Evolutionary conservation across 1,140 invertebrate species (phyloP), one percentile per base, ranked within the genome.

Genomic region (Pseudomyrmex pallidus): DNA sequence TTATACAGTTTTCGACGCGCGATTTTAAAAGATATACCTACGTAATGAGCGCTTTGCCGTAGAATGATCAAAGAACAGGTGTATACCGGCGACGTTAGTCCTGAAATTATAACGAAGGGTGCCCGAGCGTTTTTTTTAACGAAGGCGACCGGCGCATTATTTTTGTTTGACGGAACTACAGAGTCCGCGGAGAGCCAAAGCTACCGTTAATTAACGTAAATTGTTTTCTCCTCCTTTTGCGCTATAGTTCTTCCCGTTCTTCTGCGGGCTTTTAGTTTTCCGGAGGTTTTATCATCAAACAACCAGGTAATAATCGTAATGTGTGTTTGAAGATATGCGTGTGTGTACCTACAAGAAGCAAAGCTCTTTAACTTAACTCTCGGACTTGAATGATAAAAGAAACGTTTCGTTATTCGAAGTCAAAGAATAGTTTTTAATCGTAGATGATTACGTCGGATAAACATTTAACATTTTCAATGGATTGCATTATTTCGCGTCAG

Each of bases 191-290:
- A 7, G 67, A 57, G 82, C 46, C 68, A 91, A 91, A 90, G 90
- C 90, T 87, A 89, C 91, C 89, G 92, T 92, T 92, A 92, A 93
- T 93, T 92, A 92, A 91, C 91, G 91, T 91, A 91, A 92, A 93
- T 93, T 92, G 90, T 91, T 89, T 89, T 88, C 87, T 56, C 56
- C 87, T 86, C 85, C 84, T 84, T 90, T 80, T 85, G 64, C 74
- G 64, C 68, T 85, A 85, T 78, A 78, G 66, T 88, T 84, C 82
- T 82, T 82, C 82, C 78, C 88, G 67, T 66, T 85, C 86, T 87
- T 85, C 85, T 67, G 86, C 84, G 74, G 63, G 74, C 64, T 87
- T 87, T 84, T 89, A 82, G 87, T 80, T 87, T 86, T 86, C 78
- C 80, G 86, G 83, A 80, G 73, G 35, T 35, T 87, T 87, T 90